Evolutionary conservation across 2,888 invertebrate genomes (phyloP).

Genomic region (Blastobasis adustella): DNA sequence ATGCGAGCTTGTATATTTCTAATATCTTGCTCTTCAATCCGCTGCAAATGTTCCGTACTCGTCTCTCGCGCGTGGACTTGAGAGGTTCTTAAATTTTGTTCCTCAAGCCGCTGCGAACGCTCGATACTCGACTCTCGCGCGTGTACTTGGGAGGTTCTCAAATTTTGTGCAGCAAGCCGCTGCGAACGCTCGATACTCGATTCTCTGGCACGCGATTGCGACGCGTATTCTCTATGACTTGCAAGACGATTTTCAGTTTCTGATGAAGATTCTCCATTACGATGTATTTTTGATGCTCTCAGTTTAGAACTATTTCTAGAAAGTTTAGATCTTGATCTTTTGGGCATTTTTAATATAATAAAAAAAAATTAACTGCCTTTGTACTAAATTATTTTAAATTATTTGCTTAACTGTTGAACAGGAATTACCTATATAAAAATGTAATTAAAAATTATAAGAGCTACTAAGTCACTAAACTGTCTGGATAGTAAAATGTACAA

Average conservation of each 20-base stretch:
- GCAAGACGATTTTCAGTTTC: constrained; percentile 1
- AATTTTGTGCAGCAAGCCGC: constrained; percentile 1
- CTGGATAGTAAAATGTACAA: not conserved
- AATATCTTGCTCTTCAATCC: not conserved
- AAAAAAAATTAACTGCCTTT: no score
- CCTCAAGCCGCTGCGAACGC: not conserved
- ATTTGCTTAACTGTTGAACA: no score
- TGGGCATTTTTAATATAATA: not conserved
- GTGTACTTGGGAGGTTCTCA: not conserved
- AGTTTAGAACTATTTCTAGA: constrained; percentile 1
- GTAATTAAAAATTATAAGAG: not conserved
- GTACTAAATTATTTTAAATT: no score
- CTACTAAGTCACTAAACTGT: not conserved
- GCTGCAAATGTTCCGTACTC: not conserved
- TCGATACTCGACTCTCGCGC: not conserved
- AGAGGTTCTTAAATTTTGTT: not conserved
- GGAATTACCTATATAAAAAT: no score
- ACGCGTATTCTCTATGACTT: constrained; percentile 1
- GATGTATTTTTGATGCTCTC: not conserved
- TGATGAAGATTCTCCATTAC: not conserved
- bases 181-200: constrained; percentile 5
- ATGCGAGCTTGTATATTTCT: constrained; percentile 6
- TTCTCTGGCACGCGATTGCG: constrained; percentile 2
- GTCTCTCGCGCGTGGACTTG: not conserved
- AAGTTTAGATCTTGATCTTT: not conserved